Conservation (phyloP, 2,113 vertebrate genomes). For the Ictidomys tridecemlineatus region DNA sequence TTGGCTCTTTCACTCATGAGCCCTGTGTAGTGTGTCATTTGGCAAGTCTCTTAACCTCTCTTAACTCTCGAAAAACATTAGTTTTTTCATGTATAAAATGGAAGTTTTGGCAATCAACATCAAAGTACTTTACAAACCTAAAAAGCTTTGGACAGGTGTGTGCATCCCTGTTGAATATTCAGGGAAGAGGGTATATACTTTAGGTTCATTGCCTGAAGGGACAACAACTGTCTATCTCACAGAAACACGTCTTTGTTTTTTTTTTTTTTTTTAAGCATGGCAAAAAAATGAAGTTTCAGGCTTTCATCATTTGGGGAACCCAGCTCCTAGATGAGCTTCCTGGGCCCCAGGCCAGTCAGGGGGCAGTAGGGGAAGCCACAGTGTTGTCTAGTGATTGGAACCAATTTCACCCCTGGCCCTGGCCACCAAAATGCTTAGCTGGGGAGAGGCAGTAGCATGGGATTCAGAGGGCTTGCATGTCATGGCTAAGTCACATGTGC, state of each 20-base stretch:
- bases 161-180: not conserved
- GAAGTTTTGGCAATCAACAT: conserved; percentile 67
- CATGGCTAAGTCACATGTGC: not conserved
- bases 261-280: not conserved
- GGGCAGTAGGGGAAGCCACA: not conserved
- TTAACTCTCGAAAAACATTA: not conserved
- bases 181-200: not conserved
- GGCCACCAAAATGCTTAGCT: not conserved
- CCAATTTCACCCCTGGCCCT: not conserved
- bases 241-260: not conserved
- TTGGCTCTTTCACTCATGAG: conserved; percentile 23
- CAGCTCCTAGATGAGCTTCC: conserved; percentile 19
- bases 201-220: not conserved
- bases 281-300: conserved; percentile 51
- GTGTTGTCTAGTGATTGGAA: not conserved
- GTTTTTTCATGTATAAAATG: conserved; percentile 50
- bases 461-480: not conserved
- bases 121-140: conserved; percentile 49
- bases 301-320: conserved; percentile 11
- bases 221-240: not conserved
- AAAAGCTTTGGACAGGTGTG: conserved; percentile 4
- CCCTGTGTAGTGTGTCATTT: not conserved
- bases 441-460: not conserved
- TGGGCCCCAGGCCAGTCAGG: not conserved
- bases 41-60: conserved; percentile 55